Conservation (phyloP, 2,113 vertebrate genomes). For the Pycnonotus jocosus region DNA sequence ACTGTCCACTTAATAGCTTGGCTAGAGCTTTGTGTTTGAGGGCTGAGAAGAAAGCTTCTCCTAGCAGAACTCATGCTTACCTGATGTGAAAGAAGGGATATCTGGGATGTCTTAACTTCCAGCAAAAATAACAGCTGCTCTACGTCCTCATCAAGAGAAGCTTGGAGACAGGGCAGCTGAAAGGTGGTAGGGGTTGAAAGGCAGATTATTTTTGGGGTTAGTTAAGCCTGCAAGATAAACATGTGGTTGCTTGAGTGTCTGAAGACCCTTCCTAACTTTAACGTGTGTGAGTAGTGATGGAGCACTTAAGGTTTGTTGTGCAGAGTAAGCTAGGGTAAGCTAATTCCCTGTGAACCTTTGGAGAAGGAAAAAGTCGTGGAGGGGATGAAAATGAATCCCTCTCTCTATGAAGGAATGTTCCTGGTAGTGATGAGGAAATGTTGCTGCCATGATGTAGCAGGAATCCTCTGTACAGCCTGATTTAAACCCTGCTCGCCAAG, state of each 20-base stretch:
- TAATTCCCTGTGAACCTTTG: neutral
- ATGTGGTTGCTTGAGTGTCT: neutral
- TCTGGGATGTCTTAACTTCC: neutral
- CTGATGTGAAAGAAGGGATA: neutral
- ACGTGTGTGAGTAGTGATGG: rapidly evolving
- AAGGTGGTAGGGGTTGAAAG: neutral
- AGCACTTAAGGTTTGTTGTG: rapidly evolving
- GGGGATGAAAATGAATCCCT: neutral
- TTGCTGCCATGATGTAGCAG: rapidly evolving
- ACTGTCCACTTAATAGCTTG: neutral
- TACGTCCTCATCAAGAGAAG: neutral
- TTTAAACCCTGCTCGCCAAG: neutral
- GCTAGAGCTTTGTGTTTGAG: neutral
- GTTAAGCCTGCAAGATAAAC: neutral
- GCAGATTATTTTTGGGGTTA: neutral
- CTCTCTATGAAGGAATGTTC: neutral
- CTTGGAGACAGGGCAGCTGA: neutral
- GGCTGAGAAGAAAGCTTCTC: neutral
- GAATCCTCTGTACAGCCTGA: neutral
- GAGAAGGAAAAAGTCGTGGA: neutral
- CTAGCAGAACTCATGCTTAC: neutral
- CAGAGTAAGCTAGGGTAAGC: neutral
- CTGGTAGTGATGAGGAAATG: neutral
- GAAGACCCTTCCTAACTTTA: neutral
- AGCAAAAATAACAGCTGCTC: neutral